Conservation (phyloP, 1,140 invertebrate species). For the Eriosoma lanigerum region DNA sequence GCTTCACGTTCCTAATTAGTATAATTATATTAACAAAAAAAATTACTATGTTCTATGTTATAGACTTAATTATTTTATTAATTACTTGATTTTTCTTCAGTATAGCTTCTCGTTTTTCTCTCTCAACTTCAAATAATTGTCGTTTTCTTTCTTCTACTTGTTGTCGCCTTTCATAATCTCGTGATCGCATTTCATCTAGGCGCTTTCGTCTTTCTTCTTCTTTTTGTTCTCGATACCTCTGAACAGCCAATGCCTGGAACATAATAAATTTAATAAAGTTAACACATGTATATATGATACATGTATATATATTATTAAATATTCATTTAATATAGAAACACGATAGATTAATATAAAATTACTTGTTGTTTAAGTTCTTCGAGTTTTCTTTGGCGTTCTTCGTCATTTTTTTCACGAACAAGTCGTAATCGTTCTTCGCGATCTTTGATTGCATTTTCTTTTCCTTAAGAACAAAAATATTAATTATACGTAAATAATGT, state of each 20-base stretch:
- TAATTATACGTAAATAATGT: not conserved
- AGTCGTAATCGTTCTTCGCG: conserved; percentile 60
- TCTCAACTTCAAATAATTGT: conserved; percentile 81
- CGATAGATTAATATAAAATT: conserved; percentile 53
- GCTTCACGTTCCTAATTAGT: conserved; percentile 70
- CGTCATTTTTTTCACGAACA: conserved; percentile 75
- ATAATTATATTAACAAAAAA: not conserved
- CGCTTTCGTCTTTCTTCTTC: conserved; percentile 78
- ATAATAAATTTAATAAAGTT: conserved; percentile 5
- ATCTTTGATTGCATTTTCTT: conserved; percentile 53
- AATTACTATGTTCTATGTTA: too few species aligned
- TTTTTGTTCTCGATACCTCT: conserved; percentile 83
- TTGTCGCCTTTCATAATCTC: conserved; percentile 73
- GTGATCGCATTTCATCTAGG: conserved; percentile 75
- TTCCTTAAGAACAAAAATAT: conserved; percentile 14
- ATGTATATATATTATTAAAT: too few species aligned
- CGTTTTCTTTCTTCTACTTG: conserved; percentile 85
- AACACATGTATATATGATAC: not conserved
- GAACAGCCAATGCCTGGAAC: conserved; percentile 71
- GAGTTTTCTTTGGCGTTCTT: conserved; percentile 79
- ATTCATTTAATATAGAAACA: too few species aligned
- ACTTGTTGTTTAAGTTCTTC: conserved; percentile 80
- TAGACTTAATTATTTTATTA: not conserved
- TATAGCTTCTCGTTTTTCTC: conserved; percentile 80
- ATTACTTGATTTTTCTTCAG: conserved; percentile 72